Percentiles rank a stretch among this genome's conserved stretches.
phyloP scores from a whole-genome alignment of 2,113 vertebrate species.

The Periophthalmodon schlosseri region DNA sequence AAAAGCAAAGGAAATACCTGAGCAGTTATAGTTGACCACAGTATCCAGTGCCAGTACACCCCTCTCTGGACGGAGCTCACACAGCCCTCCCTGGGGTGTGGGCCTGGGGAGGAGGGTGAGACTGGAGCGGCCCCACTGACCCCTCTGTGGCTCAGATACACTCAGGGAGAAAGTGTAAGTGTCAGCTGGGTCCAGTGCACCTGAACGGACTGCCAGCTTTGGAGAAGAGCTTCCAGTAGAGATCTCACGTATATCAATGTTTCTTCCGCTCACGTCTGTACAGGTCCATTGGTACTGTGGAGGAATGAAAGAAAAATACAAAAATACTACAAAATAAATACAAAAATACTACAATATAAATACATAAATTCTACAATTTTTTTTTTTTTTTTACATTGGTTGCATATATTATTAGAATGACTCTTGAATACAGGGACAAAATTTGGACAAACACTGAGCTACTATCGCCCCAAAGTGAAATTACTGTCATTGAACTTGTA shows the following conservation, averaged over 20 bases:
- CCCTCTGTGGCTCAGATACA: constrained; percentile 54
- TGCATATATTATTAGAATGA: too few species aligned
- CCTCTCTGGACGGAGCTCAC: constrained; percentile 67
- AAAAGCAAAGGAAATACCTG: constrained; percentile 59
- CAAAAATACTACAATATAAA: too few species aligned
- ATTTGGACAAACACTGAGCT: too few species aligned
- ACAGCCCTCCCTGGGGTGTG: constrained; percentile 72
- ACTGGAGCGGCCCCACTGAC: constrained; percentile 67
- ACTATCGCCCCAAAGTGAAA: too few species aligned
- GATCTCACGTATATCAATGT: constrained; percentile 63
- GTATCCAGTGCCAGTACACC: constrained; percentile 70
- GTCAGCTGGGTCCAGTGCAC: constrained; percentile 53
- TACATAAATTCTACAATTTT: too few species aligned
- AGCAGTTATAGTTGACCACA: constrained; percentile 73
- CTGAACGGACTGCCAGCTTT: constrained; percentile 68
- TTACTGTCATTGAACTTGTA: too few species aligned
- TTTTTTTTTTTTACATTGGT: too few species aligned
- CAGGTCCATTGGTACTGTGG: constrained; percentile 77
- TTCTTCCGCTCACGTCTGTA: constrained; percentile 51
- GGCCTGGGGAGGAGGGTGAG: constrained; percentile 53
- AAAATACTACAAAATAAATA: too few species aligned
- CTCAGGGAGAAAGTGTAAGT: constrained; percentile 77
- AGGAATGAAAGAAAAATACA: background rate
- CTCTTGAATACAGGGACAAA: too few species aligned
- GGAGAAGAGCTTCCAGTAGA: constrained; percentile 59